Evolutionary conservation across 2,888 invertebrate species (phyloP).

Genomic region (Candidula unifasciata): DNA sequence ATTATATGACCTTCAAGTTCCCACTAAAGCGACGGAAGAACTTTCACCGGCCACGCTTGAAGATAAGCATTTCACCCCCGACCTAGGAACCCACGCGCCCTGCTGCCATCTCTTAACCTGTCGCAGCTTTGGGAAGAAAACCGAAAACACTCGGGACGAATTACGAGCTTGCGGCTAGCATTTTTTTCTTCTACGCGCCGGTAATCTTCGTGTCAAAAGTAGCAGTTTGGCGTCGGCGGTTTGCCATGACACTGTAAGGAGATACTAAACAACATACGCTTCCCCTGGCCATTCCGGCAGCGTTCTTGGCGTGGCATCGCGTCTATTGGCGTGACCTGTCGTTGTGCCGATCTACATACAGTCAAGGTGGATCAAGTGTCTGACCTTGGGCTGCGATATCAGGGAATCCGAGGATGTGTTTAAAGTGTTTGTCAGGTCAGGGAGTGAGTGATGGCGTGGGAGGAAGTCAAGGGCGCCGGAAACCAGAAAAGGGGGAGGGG

Average conservation of each 20-base stretch:
- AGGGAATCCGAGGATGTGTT: too few species aligned
- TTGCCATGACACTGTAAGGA: slow-evolving; percentile 26
- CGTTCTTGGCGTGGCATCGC: slow-evolving; percentile 5
- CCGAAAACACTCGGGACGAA: background rate
- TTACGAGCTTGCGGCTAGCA: background rate
- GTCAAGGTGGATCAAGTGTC: too few species aligned
- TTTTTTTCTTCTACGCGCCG: background rate
- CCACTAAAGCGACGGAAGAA: background rate
- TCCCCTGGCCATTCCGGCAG: background rate
- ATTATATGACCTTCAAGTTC: background rate
- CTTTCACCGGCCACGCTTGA: slow-evolving; percentile 1
- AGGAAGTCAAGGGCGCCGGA: too few species aligned
- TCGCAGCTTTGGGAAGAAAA: background rate
- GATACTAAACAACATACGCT: background rate
- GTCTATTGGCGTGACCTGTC: background rate
- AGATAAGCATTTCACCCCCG: slow-evolving; percentile 5
- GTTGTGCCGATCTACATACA: background rate
- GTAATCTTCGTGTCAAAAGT: slow-evolving; percentile 33
- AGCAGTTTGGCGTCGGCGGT: background rate
- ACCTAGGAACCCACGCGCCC: slow-evolving; percentile 14
- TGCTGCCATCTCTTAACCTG: slow-evolving; percentile 17
- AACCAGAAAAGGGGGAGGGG: too few species aligned
- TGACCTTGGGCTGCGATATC: too few species aligned
- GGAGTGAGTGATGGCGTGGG: too few species aligned
- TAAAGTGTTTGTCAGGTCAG: too few species aligned